These are phyloP conservation scores for Drosophila obscura DNA, from an alignment of 1,140 invertebrate species.

Conservation along the genomic window DNA sequence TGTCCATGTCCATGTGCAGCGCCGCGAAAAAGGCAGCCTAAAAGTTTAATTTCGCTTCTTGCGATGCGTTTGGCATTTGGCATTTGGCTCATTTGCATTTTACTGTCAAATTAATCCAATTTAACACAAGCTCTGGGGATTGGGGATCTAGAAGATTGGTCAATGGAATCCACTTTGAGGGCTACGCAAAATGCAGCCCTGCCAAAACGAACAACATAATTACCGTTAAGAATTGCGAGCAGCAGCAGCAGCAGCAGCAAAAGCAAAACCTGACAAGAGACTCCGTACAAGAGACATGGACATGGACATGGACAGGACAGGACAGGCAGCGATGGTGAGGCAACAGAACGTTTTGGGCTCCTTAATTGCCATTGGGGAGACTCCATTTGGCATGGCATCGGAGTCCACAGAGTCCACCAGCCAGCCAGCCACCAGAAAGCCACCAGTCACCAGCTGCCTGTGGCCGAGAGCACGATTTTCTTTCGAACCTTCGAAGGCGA, in stretches of 20 bases:
- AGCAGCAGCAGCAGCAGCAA: constrained; percentile 30
- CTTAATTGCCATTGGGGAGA: constrained; percentile 80
- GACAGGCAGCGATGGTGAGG: constrained; percentile 31
- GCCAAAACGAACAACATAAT: constrained; percentile 83
- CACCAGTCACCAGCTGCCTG: constrained; percentile 14
- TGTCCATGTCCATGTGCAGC: constrained; percentile 33
- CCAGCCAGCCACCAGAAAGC: constrained; percentile 4
- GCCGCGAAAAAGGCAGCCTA: constrained; percentile 19
- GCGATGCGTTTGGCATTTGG: constrained; percentile 66
- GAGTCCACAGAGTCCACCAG: constrained; percentile 15
- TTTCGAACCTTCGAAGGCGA: too few relatives aligned
- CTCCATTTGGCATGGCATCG: constrained; percentile 56
- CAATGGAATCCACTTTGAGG: constrained; percentile 43
- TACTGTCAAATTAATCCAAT: constrained; percentile 83
- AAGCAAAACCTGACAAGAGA: constrained; percentile 26
- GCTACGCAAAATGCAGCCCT: constrained; percentile 57
- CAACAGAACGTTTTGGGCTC: constrained; percentile 73
- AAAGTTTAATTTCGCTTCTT: constrained; percentile 67
- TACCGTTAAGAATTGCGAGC: constrained; percentile 79
- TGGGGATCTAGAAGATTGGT: constrained; percentile 21
- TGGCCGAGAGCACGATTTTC: constrained; percentile 64
- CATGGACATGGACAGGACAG: constrained; percentile 29
- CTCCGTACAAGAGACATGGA: too few relatives aligned
- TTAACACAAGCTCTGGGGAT: constrained; percentile 65
- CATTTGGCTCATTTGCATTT: constrained; percentile 82